phyloP scores from a whole-genome alignment of 1,140 invertebrate genomes.

The Kradibia gibbosae region DNA sequence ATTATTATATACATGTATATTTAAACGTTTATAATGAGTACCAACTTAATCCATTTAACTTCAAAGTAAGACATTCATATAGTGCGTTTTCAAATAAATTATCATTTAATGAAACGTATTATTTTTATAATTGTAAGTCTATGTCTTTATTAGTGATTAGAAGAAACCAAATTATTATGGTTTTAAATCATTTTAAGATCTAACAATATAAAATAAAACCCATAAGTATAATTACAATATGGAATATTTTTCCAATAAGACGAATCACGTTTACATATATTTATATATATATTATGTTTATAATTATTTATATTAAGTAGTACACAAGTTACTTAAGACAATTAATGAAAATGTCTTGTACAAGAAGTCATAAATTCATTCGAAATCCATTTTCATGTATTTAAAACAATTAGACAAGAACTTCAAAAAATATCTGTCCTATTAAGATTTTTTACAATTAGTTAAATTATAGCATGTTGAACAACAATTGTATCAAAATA shows the following conservation, averaged over 20 bases:
- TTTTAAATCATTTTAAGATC: neutral
- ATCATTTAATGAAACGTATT: too few species aligned
- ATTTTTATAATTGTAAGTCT: conserved; percentile 9
- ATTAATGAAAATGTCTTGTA: conserved; percentile 47
- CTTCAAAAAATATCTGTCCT: too few species aligned
- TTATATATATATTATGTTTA: neutral
- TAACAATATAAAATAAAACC: neutral
- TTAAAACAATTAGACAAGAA: neutral
- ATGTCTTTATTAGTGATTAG: conserved; percentile 30
- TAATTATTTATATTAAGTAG: conserved; percentile 31
- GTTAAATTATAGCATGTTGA: too few species aligned
- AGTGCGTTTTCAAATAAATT: neutral
- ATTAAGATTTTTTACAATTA: neutral
- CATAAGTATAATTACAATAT: neutral
- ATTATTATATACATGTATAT: too few species aligned
- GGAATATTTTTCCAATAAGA: conserved; percentile 25
- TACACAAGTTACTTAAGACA: conserved; percentile 8
- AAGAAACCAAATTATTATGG: conserved; percentile 10
- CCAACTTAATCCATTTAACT: too few species aligned
- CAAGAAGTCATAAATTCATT: conserved; percentile 43
- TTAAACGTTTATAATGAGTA: neutral
- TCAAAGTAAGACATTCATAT: conserved; percentile 17
- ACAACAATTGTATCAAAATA: too few species aligned
- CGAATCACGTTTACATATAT: conserved; percentile 21
- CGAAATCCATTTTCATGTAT: conserved; percentile 32